These are phyloP conservation scores for Contarinia nasturtii DNA, from an alignment of 1,140 invertebrate species.

Conservation along the genomic window DNA sequence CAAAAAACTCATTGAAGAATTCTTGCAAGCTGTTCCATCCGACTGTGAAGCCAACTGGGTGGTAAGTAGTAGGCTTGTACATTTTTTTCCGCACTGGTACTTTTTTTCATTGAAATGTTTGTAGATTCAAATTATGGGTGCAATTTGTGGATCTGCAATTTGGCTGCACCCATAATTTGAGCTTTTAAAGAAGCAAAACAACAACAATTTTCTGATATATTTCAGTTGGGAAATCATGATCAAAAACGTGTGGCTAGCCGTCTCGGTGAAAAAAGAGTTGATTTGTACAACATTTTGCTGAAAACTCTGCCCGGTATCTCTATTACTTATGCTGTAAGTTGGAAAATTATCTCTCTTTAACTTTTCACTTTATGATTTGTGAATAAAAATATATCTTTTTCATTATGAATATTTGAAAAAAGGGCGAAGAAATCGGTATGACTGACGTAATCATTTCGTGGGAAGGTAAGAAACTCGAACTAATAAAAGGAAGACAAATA, in stretches of 20 bases:
- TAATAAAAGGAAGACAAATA: no score
- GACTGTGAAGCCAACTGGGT: conserved; percentile 37
- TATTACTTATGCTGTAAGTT: conserved; percentile 39
- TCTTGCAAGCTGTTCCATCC: conserved; percentile 34
- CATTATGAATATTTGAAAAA: conserved; percentile 1
- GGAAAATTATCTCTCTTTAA: no score
- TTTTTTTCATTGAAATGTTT: no score
- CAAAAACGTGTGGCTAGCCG: conserved; percentile 39
- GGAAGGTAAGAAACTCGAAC: no score
- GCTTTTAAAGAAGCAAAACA: no score
- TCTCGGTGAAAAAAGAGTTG: conserved; percentile 39
- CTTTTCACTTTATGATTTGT: no score
- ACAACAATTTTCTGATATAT: no score
- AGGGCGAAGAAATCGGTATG: conserved; percentile 14
- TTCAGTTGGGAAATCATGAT: conserved; percentile 47
- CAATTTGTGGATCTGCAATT: no score
- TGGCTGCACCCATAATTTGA: no score
- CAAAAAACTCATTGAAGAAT: conserved; percentile 29
- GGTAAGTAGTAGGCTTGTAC: background rate
- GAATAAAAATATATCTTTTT: no score
- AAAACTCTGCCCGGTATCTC: conserved; percentile 42
- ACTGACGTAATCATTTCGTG: conserved; percentile 8
- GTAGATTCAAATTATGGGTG: no score
- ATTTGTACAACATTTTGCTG: conserved; percentile 40
- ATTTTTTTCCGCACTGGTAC: no score